Evolutionary conservation across 2,113 vertebrate genomes (phyloP).

Genomic region (Merops nubicus): DNA sequence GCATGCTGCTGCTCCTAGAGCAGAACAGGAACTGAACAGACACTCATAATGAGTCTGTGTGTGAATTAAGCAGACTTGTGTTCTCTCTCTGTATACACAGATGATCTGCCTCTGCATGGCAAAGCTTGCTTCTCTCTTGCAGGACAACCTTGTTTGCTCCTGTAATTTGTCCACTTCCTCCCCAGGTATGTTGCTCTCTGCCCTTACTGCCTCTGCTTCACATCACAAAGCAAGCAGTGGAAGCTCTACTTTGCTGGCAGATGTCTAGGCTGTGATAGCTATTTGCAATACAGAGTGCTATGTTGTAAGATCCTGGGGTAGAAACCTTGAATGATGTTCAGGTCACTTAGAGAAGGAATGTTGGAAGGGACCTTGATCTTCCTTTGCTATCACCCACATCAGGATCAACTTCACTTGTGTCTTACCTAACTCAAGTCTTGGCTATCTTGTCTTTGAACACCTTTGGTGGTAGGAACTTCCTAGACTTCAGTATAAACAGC

Average conservation of each 20-base stretch:
- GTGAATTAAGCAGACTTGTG: not conserved
- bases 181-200: not conserved
- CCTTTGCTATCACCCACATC: not conserved
- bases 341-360: not conserved
- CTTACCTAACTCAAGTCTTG: not conserved
- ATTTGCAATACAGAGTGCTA: not conserved
- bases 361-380: not conserved
- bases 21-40: not conserved
- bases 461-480: not conserved
- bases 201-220: not conserved
- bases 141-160: not conserved
- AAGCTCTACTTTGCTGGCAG: not conserved
- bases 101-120: not conserved
- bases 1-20: not conserved
- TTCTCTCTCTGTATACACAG: fast-evolving
- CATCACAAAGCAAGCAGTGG: not conserved
- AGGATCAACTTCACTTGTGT: not conserved
- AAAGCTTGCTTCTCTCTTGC: not conserved
- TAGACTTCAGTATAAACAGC: not conserved
- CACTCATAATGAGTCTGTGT: not conserved
- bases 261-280: not conserved
- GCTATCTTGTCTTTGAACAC: not conserved
- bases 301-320: not conserved
- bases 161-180: not conserved
- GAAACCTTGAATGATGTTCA: not conserved